Evolutionary conservation across 2,113 vertebrate genomes (phyloP).

Genomic region (Platysteira castanea): DNA sequence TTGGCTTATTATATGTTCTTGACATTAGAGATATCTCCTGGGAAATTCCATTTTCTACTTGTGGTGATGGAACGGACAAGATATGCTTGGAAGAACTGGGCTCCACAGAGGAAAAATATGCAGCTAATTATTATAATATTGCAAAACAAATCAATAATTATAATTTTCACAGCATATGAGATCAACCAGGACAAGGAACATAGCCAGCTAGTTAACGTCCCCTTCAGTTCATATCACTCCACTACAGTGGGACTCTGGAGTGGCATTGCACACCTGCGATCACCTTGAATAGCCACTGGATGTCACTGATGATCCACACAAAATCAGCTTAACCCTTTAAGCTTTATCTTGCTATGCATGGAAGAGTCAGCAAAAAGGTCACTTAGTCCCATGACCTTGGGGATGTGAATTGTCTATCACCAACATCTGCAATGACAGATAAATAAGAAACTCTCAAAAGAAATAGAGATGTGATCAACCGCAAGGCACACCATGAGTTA

Average conservation of each 20-base stretch:
- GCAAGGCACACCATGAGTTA: background rate
- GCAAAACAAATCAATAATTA: background rate
- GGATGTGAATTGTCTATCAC: background rate
- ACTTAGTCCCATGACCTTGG: background rate
- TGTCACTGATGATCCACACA: slow-evolving; percentile 60
- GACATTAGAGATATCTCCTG: background rate
- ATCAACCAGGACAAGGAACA: background rate
- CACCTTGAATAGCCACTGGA: slow-evolving; percentile 33
- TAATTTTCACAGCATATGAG: background rate
- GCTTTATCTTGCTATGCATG: background rate
- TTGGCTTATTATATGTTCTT: background rate
- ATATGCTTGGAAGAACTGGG: background rate
- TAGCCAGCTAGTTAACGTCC: background rate
- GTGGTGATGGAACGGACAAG: background rate
- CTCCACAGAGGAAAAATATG: background rate
- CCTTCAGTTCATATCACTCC: background rate
- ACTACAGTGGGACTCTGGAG: background rate
- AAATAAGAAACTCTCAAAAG: background rate
- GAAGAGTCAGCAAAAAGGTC: background rate
- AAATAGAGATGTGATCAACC: background rate
- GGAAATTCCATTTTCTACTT: background rate
- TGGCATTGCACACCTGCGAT: background rate
- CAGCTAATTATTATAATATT: background rate
- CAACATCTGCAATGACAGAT: background rate
- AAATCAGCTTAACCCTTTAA: slow-evolving; percentile 26